Base-by-base conservation (phyloP, 2,797 vertebrate genomes). In the Mycteria americana region DNA sequence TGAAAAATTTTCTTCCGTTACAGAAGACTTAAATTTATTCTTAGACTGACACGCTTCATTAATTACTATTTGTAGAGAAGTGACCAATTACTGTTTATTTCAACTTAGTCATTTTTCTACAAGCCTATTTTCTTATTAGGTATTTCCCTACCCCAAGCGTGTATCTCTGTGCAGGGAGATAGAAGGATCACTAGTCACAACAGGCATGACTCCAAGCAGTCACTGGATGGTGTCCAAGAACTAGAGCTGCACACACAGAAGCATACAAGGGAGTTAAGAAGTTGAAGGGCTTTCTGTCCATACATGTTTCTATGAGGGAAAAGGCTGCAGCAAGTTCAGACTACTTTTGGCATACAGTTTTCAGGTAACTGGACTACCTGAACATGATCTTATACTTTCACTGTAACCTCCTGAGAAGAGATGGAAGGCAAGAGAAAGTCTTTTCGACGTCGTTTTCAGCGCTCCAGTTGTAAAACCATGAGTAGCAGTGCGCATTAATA, bases 181-280 rank as follows among this genome's bases (percentile, higher is more conserved):
- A 93, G n/a, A 74, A 41, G 75, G 67, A 96, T 92, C 93, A 70
- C 91, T 53, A 89, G 78, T 68, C 92, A 94, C 91, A 97, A 95
- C 72, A 95, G 48, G 84, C 92, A 72, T 7, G 41, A 83, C 72
- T 93, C 78, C 82, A 92, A 89, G 48, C 75, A 37, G 41, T 64
- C 75, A 23, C 81, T 93, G 96, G 91, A 93, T 27, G n/a, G 28
- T 39, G 50, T 92, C 93, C 95, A 95, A 77, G 45, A 92, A 94
- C 60, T 53, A 54, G 68, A 96, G 64, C 89, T 39, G 84, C 68
- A 56, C 31, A 51, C 41, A 67, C 14, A 76, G 63, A 69, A 84
- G 80, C 74, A 56, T 6, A 85, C 4, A 45, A 43, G 28, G 31
- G 48, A 67, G 41, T 39, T 50, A 41, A 80, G 83, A 83, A 81